Percentiles rank a stretch among this genome's conserved stretches.
Conservation (phyloP, 2,113 vertebrate species). For the Gasterosteus aculeatus region DNA sequence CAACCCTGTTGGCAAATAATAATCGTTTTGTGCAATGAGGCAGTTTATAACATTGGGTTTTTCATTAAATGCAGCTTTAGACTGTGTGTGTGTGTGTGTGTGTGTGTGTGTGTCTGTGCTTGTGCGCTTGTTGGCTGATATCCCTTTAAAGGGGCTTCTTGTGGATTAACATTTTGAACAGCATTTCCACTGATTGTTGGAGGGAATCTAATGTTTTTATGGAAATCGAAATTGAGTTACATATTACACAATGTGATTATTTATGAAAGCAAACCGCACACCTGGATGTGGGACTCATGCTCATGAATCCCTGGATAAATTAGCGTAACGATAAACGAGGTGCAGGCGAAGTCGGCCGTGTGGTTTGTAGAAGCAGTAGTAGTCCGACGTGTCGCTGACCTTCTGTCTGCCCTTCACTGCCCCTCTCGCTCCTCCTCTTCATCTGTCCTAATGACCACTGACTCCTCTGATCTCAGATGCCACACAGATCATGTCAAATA, state of each 20-base stretch:
- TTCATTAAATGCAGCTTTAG: constrained; percentile 25
- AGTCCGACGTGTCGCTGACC: neutral
- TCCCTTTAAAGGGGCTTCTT: neutral
- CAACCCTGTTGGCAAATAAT: constrained; percentile 18
- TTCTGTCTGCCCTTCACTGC: constrained; percentile 1
- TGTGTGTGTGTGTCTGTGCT: constrained; percentile 16
- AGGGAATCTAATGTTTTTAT: neutral
- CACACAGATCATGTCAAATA: neutral
- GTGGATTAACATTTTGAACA: constrained; percentile 11
- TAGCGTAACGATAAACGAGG: neutral
- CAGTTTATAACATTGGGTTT: constrained; percentile 36
- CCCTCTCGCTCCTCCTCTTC: neutral
- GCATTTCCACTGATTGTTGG: constrained; percentile 4
- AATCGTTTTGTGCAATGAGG: constrained; percentile 31
- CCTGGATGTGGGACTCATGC: neutral
- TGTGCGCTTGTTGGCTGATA: constrained; percentile 10
- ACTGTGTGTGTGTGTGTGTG: constrained; percentile 14
- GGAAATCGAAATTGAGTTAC: constrained; percentile 2
- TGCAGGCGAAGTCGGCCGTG: neutral
- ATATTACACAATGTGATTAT: neutral
- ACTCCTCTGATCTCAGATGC: neutral
- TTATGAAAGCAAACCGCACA: neutral
- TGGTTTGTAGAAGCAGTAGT: neutral
- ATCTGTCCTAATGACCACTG: neutral
- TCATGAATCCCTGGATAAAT: neutral